These are phyloP conservation scores for Aviceda subcristata DNA, from an alignment of 2,113 vertebrate genomes.

Conservation along the genomic window DNA sequence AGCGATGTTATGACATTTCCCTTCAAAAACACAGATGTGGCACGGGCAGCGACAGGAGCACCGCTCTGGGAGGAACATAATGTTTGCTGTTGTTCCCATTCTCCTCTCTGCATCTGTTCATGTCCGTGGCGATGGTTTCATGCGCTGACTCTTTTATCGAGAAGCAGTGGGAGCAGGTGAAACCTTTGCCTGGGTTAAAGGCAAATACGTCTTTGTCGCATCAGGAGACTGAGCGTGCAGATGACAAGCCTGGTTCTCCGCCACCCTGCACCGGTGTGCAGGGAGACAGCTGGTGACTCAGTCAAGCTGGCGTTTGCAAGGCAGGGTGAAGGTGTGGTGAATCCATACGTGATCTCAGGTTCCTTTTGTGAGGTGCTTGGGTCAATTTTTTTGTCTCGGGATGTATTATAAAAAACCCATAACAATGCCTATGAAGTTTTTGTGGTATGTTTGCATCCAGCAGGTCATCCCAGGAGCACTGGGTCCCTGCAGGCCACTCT, in stretches of 20 bases:
- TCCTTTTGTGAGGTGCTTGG: background rate
- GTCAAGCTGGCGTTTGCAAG: background rate
- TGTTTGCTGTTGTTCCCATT: conserved; percentile 39
- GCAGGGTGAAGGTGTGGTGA: background rate
- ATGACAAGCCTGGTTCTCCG: background rate
- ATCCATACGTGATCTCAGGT: background rate
- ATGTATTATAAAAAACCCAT: background rate
- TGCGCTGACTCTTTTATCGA: background rate
- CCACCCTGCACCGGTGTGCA: background rate
- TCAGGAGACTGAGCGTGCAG: background rate
- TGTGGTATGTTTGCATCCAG: background rate
- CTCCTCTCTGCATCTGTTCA: conserved; percentile 53
- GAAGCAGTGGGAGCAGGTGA: background rate
- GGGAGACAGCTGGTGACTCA: background rate
- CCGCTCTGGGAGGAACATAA: conserved; percentile 53
- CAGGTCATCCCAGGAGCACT: background rate
- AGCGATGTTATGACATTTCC: conserved; percentile 84
- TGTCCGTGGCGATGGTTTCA: background rate
- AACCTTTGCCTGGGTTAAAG: background rate
- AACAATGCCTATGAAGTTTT: background rate
- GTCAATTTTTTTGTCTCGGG: background rate
- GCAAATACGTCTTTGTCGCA: background rate
- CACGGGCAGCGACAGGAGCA: conserved; percentile 56
- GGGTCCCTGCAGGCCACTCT: background rate
- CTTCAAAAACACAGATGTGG: conserved; percentile 82